A percentile compares a stretch with the other conserved stretches of the same genome.
Evolutionary conservation across 2,888 invertebrate genomes (phyloP).

Genomic region (Papilio gigon): DNA sequence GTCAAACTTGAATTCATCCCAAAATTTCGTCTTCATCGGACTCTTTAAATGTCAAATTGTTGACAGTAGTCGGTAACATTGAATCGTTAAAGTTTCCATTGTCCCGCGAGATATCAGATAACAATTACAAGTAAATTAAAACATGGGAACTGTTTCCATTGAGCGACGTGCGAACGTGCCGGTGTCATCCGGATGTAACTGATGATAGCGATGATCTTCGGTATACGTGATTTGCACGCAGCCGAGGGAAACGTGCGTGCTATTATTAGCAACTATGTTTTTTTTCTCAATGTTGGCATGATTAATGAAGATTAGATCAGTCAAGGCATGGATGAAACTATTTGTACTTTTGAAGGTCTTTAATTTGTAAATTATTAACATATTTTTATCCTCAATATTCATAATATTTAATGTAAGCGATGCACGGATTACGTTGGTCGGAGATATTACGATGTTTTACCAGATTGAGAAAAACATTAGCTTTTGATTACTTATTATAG

Average conservation of each 20-base stretch:
- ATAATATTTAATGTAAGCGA: neutral
- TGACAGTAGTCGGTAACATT: constrained; percentile 5
- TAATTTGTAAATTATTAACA: constrained; percentile 6
- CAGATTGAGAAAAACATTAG: neutral
- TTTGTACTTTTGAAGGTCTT: neutral
- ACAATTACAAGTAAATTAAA: constrained; percentile 3
- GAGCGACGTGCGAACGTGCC: constrained; percentile 26
- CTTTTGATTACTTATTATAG: neutral
- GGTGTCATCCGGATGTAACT: neutral
- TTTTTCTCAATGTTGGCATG: constrained; percentile 12
- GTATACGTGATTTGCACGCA: constrained; percentile 37
- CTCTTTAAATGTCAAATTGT: constrained; percentile 6
- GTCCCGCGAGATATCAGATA: constrained; percentile 2
- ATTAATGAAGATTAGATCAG: constrained; percentile 28
- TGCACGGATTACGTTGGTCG: neutral
- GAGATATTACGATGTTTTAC: too few relatives aligned
- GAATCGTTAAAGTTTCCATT: constrained; percentile 14
- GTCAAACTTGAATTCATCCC: neutral
- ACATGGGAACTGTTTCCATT: constrained; percentile 1
- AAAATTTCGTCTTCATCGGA: neutral
- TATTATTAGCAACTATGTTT: constrained; percentile 25
- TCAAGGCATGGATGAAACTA: neutral
- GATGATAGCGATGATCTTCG: constrained; percentile 24
- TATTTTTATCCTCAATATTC: neutral
- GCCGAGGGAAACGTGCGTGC: constrained; percentile 10